Percentiles rank a stretch among this genome's conserved stretches.
These are phyloP conservation scores for Phalloptychus januarius DNA, from an alignment of 2,797 vertebrate species.

Conservation along the genomic window DNA sequence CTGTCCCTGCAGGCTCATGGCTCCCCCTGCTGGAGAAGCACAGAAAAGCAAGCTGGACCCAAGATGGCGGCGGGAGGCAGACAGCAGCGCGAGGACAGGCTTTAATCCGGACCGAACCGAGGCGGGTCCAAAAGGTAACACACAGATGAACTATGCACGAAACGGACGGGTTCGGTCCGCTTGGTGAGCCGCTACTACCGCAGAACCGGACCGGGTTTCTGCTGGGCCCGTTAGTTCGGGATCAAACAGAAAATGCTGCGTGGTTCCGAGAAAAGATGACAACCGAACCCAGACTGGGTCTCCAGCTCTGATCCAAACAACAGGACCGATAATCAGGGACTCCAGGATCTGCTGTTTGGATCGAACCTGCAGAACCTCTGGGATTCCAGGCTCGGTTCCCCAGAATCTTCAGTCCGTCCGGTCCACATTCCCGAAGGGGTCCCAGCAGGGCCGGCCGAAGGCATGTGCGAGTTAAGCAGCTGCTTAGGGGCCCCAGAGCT, in stretches of 20 bases:
- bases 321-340: neutral
- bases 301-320: neutral
- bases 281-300: neutral
- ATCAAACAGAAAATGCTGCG: neutral
- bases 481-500: no score
- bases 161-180: neutral
- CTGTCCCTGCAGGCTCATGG: neutral
- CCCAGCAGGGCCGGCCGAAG: neutral
- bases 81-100: neutral
- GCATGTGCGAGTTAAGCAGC: no score
- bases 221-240: neutral
- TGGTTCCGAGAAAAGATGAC: neutral
- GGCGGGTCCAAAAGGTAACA: constrained; percentile 20
- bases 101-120: neutral
- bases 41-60: neutral
- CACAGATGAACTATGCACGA: neutral
- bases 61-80: constrained; percentile 48
- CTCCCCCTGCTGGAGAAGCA: neutral
- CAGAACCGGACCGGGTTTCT: neutral
- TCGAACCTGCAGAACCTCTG: neutral
- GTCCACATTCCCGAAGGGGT: neutral
- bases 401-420: neutral
- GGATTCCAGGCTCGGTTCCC: neutral
- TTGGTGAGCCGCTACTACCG: neutral
- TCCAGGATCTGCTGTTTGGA: neutral